Evolutionary conservation across 35 echinoderm and acorn worm species (phyloP).

Genomic region (Ptychodera flava): DNA sequence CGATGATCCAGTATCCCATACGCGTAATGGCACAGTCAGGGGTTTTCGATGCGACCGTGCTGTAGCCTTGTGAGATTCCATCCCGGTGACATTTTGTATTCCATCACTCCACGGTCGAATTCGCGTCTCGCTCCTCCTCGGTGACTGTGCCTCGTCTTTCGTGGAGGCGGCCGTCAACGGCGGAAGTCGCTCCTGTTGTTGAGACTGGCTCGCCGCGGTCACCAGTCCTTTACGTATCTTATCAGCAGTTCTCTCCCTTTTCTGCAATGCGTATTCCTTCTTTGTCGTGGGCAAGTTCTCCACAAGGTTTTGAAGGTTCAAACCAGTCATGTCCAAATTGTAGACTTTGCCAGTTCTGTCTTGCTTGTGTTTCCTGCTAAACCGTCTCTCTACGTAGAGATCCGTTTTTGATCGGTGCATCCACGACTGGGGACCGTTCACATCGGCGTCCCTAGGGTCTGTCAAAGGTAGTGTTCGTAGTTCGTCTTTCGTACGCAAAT

Average conservation of each 20-base stretch:
- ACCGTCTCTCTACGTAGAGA: conserved; percentile 58
- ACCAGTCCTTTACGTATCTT: neutral
- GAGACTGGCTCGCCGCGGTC: neutral
- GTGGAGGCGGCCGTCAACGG: neutral
- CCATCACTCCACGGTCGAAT: neutral
- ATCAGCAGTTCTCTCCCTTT: neutral
- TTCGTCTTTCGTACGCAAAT: conserved; percentile 29
- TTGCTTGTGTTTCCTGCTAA: conserved; percentile 16
- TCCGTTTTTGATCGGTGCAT: conserved; percentile 71
- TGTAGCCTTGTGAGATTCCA: neutral
- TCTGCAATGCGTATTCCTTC: neutral
- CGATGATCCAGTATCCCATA: neutral
- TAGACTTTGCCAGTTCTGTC: conserved; percentile 7
- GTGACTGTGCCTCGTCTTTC: neutral
- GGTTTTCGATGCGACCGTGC: neutral
- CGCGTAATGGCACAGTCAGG: neutral
- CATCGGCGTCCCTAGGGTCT: conserved; percentile 40
- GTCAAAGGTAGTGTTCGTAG: conserved; percentile 53
- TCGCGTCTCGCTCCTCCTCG: neutral
- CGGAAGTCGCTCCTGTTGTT: neutral
- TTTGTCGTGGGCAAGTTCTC: conserved; percentile 34
- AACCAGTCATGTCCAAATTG: conserved; percentile 20
- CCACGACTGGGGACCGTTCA: conserved; percentile 26
- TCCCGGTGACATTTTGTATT: neutral
- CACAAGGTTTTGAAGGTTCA: conserved; percentile 43